Evolutionary conservation across 2,888 invertebrate genomes (phyloP).

Genomic region (Apamea anceps): DNA sequence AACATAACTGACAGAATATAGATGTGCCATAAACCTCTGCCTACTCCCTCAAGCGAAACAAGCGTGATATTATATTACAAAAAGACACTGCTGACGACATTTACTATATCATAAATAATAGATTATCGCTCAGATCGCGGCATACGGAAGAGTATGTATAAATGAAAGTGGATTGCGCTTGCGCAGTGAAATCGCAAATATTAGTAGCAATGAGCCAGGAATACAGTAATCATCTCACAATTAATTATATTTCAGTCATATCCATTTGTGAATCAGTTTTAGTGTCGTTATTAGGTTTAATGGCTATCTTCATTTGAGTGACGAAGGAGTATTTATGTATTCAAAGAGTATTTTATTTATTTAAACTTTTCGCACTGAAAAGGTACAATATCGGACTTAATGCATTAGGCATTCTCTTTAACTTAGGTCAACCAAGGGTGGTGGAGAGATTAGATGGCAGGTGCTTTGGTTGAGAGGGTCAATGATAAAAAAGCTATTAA

Average conservation of each 20-base stretch:
- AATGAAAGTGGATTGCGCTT: constrained; percentile 23
- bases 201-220: constrained; percentile 13
- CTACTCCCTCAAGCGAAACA: not conserved
- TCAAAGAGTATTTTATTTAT: not conserved
- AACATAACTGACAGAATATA: not conserved
- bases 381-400: too few species aligned
- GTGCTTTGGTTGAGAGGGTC: too few species aligned
- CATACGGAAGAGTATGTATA: constrained; percentile 26
- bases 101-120: constrained; percentile 8
- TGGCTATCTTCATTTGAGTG: not conserved
- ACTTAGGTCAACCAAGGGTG: too few species aligned
- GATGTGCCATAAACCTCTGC: not conserved
- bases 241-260: constrained; percentile 6
- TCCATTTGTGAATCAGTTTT: not conserved
- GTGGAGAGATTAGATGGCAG: too few species aligned
- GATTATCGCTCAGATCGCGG: not conserved
- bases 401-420: too few species aligned
- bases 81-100: not conserved
- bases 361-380: too few species aligned
- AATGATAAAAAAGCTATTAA: too few species aligned
- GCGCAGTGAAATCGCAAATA: constrained; percentile 18
- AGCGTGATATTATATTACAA: not conserved
- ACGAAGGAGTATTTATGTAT: not conserved
- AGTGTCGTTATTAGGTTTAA: not conserved
- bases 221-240: not conserved